A percentile compares a stretch with the other conserved stretches of the same genome.
phyloP scores from a whole-genome alignment of 2,113 vertebrate species.

The Tachuris rubrigastra region DNA sequence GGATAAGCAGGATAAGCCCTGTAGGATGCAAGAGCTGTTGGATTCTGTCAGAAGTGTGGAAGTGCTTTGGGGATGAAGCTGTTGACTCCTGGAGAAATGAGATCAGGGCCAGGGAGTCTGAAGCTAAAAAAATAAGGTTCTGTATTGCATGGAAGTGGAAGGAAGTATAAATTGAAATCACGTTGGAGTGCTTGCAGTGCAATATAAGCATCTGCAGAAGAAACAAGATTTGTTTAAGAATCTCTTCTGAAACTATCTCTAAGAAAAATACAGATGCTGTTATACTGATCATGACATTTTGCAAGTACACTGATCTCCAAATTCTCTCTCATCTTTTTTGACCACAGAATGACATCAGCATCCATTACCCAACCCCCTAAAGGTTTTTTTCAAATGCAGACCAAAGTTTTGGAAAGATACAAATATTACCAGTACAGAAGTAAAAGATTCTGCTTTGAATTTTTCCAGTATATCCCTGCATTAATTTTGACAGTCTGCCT shows the following conservation, averaged over 20 bases:
- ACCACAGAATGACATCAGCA: accelerated
- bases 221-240: neutral
- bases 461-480: slow-evolving; percentile 1
- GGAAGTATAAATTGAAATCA: neutral
- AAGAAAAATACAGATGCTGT: neutral
- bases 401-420: neutral
- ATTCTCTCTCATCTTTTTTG: neutral
- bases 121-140: neutral
- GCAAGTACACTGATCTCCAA: neutral
- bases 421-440: neutral
- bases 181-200: neutral
- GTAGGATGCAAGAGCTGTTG: neutral
- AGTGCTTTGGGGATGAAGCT: neutral
- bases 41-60: neutral
- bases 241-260: neutral
- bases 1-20: neutral
- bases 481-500: slow-evolving; percentile 51
- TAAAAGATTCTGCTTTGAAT: neutral
- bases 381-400: neutral
- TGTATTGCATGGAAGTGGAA: neutral
- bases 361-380: neutral
- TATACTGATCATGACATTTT: neutral
- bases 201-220: neutral
- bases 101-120: neutral
- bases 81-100: neutral